Evolutionary conservation across 2,113 vertebrate genomes (phyloP).

Genomic region (Nothobranchius furzeri): DNA sequence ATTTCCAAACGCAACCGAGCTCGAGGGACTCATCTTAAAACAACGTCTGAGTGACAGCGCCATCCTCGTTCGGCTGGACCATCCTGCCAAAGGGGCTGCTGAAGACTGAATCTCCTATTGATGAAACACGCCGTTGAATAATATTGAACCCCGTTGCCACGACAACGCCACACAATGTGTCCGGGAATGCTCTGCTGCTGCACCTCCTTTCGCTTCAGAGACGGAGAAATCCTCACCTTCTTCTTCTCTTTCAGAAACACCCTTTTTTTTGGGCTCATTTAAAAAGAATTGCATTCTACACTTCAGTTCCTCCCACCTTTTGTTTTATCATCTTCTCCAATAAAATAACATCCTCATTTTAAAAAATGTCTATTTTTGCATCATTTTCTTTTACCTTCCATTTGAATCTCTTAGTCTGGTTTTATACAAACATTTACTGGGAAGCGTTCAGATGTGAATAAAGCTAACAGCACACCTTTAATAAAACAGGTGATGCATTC

Average conservation of each 20-base stretch:
- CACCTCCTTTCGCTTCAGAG: slow-evolving; percentile 46
- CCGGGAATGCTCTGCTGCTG: slow-evolving; percentile 62
- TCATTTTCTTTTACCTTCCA: neutral
- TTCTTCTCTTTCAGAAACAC: slow-evolving; percentile 12
- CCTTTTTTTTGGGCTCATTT: slow-evolving; percentile 13
- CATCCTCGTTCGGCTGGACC: slow-evolving; percentile 44
- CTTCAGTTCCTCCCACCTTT: neutral
- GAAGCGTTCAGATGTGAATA: neutral
- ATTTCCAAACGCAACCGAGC: slow-evolving; percentile 48
- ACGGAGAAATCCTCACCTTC: slow-evolving; percentile 47
- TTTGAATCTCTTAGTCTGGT: neutral
- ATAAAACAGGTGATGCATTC: slow-evolving; percentile 3
- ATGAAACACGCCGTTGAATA: slow-evolving; percentile 58
- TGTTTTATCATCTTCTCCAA: neutral
- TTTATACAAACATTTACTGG: slow-evolving; percentile 1
- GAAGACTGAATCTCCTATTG: slow-evolving; percentile 55
- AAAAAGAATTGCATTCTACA: neutral
- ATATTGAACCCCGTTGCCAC: slow-evolving; percentile 63
- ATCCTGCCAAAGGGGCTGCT: slow-evolving; percentile 51
- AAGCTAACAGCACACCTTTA: neutral
- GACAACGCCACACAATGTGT: slow-evolving; percentile 70
- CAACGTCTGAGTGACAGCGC: slow-evolving; percentile 13
- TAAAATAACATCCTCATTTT: neutral
- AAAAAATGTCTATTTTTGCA: neutral
- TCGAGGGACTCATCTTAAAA: slow-evolving; percentile 50